Evolutionary conservation across 2,888 invertebrate species (phyloP).

Genomic region (Sepioteuthis lessoniana): DNA sequence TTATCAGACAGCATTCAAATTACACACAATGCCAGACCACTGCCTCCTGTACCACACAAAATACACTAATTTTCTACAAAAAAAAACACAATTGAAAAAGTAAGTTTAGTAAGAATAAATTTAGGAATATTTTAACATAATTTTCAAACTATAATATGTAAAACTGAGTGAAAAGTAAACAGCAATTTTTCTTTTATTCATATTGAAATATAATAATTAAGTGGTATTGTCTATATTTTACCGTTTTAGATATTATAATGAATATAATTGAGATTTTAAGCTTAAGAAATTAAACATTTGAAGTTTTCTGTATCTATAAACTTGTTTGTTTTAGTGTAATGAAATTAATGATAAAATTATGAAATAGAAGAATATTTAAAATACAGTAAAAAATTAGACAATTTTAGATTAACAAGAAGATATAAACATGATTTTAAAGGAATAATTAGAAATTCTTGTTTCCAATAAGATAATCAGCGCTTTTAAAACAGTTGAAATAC

Average conservation of each 20-base stretch:
- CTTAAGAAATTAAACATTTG: background rate
- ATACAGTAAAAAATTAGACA: background rate
- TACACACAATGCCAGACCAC: conserved; percentile 33
- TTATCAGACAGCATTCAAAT: background rate
- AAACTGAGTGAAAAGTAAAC: background rate
- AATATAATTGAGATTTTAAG: background rate
- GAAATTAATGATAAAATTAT: background rate
- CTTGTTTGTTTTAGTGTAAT: background rate
- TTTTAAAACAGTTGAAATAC: background rate
- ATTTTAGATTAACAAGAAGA: background rate
- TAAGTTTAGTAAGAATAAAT: background rate
- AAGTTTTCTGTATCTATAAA: background rate
- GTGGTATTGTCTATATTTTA: too few relatives aligned
- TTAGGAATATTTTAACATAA: background rate
- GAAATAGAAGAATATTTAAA: background rate
- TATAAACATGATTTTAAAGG: background rate
- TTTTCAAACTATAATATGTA: too few relatives aligned
- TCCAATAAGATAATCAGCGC: background rate
- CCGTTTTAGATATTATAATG: too few relatives aligned
- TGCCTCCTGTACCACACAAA: background rate
- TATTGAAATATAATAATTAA: too few relatives aligned
- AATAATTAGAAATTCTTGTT: background rate
- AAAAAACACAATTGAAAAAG: background rate
- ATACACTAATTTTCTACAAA: background rate
- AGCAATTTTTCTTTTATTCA: too few relatives aligned